Conservation (phyloP, 2,113 vertebrate species). For the Gasterosteus nipponicus region DNA sequence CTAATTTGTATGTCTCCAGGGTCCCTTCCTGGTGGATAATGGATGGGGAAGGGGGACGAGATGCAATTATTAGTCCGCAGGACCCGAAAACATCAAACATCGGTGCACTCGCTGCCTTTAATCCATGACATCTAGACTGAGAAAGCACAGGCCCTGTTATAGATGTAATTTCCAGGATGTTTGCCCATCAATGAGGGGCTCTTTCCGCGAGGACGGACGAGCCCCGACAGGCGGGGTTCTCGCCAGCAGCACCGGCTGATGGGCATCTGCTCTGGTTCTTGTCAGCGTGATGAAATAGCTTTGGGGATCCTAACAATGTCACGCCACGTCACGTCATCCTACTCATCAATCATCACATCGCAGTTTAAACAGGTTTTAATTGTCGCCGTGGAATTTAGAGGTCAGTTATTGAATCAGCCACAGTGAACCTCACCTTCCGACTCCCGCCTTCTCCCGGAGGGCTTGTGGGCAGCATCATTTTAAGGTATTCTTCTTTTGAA, state of each 20-base stretch:
- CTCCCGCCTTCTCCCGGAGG: conserved; percentile 84
- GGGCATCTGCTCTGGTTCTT: conserved; percentile 34
- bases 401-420: neutral
- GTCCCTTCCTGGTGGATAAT: conserved; percentile 75
- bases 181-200: conserved; percentile 46
- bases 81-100: conserved; percentile 71
- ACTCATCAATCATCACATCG: neutral
- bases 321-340: conserved; percentile 3
- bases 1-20: conserved; percentile 70
- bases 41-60: conserved; percentile 60
- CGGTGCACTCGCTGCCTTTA: conserved; percentile 60
- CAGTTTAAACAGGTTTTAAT: conserved; percentile 27
- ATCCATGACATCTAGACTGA: conserved; percentile 68
- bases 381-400: neutral
- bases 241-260: conserved; percentile 36
- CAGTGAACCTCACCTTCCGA: conserved; percentile 86
- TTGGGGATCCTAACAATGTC: conserved; percentile 1
- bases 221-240: conserved; percentile 25
- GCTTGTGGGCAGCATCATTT: conserved; percentile 89
- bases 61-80: conserved; percentile 77
- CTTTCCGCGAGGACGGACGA: conserved; percentile 39
- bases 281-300: conserved; percentile 16
- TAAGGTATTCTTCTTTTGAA: conserved; percentile 92
- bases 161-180: conserved; percentile 72
- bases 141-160: conserved; percentile 50